Conservation (phyloP, 1,140 invertebrate species). For the Zaprionus vittiger region DNA sequence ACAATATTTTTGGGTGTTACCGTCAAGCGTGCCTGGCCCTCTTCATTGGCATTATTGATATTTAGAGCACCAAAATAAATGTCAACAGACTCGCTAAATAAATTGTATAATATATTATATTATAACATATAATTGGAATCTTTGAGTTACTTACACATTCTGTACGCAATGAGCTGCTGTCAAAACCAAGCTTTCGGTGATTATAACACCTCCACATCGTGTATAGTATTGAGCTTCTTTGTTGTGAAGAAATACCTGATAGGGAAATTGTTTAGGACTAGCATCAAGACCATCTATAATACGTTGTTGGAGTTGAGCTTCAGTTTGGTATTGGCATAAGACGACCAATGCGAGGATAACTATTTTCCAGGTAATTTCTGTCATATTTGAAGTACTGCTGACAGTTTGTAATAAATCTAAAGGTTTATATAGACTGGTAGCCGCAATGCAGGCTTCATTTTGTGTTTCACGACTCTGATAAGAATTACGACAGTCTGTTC, state of each 20-base stretch:
- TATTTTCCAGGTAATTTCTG: not conserved
- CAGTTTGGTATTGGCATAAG: not conserved
- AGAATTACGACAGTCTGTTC: not conserved
- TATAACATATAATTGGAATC: not conserved
- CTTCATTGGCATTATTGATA: not conserved
- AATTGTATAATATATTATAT: not conserved
- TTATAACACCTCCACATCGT: not conserved
- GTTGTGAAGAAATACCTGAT: slow-evolving; percentile 6
- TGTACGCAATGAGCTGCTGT: slow-evolving; percentile 2
- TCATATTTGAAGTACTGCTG: not conserved
- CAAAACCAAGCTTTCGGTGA: not conserved
- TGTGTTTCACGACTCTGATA: not conserved
- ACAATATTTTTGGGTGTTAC: not conserved
- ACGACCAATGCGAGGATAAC: not conserved
- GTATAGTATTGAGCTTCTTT: not conserved
- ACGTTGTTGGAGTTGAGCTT: not conserved
- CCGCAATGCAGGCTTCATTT: not conserved
- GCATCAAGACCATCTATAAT: slow-evolving; percentile 25
- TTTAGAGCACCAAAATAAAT: not conserved
- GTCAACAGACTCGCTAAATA: not conserved
- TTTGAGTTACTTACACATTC: not conserved
- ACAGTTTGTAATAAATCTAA: not conserved
- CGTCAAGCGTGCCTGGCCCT: not conserved
- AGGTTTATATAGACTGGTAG: not conserved
- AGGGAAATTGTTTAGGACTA: not conserved